Evolutionary conservation across 2,113 vertebrate species (phyloP).

Genomic region (Ascaphus truei): DNA sequence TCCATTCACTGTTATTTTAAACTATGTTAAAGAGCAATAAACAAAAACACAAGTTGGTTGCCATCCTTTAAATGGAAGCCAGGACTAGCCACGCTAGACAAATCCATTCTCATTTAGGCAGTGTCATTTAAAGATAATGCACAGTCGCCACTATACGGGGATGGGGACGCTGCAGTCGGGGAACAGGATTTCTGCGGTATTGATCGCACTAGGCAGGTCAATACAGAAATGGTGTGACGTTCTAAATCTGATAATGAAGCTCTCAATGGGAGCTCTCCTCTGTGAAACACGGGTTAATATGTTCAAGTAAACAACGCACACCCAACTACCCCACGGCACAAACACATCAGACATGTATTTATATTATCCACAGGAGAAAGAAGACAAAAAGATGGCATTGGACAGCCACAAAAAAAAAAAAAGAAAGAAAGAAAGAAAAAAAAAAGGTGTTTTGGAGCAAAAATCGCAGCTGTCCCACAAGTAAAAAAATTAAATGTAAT

Average conservation of each 20-base stretch:
- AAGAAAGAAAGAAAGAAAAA: no score
- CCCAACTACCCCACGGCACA: no score
- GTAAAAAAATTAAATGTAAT: no score
- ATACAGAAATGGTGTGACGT: slow-evolving; percentile 68
- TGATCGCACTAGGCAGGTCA: slow-evolving; percentile 72
- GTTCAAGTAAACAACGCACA: slow-evolving; percentile 41
- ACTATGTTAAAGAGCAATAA: slow-evolving; percentile 34
- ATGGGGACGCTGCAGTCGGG: slow-evolving; percentile 40
- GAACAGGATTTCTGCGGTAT: slow-evolving; percentile 66
- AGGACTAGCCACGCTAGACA: slow-evolving; percentile 9
- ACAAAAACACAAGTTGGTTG: slow-evolving; percentile 26
- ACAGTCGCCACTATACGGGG: slow-evolving; percentile 52
- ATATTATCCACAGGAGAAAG: not conserved
- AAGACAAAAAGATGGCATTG: no score
- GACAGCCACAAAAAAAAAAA: no score
- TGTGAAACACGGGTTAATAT: slow-evolving; percentile 57
- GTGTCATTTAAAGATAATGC: slow-evolving; percentile 57
- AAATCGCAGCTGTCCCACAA: no score
- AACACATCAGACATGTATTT: not conserved
- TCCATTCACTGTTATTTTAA: no score
- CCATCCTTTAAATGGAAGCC: slow-evolving; percentile 34
- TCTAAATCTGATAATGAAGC: slow-evolving; percentile 77
- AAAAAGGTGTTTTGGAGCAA: no score
- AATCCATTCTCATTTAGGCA: slow-evolving; percentile 57
- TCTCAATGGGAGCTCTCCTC: slow-evolving; percentile 62